Conservation (phyloP, 2,797 vertebrate species). For the Alexandromys oeconomus region DNA sequence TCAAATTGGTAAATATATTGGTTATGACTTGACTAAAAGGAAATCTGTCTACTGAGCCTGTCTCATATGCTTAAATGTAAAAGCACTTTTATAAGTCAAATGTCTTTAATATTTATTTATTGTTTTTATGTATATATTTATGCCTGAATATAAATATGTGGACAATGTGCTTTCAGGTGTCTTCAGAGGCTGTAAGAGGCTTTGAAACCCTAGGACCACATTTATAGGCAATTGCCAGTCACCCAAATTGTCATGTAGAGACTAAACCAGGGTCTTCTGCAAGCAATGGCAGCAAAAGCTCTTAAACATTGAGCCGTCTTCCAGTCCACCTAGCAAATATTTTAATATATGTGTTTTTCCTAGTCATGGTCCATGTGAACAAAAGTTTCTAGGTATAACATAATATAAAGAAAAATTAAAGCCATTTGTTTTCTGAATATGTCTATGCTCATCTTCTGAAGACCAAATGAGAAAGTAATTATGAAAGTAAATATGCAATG, state of each 20-base stretch:
- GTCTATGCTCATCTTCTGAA: background rate
- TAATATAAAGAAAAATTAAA: background rate
- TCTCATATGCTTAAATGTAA: background rate
- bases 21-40: background rate
- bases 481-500: constrained; percentile 13
- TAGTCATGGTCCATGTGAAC: background rate
- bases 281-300: background rate
- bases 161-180: too few species aligned
- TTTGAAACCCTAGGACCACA: background rate
- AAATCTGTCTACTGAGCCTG: background rate
- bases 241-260: background rate
- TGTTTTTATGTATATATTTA: background rate
- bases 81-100: background rate
- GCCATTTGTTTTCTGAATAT: background rate
- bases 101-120: background rate
- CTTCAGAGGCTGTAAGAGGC: background rate
- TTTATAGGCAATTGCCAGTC: background rate
- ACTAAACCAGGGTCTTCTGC: background rate
- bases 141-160: background rate
- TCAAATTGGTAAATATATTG: background rate
- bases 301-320: background rate
- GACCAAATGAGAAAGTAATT: background rate
- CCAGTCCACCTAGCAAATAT: background rate
- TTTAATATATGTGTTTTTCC: background rate
- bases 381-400: background rate